Conservation (phyloP, 2,113 vertebrate genomes). For the Leucosticte australis region DNA sequence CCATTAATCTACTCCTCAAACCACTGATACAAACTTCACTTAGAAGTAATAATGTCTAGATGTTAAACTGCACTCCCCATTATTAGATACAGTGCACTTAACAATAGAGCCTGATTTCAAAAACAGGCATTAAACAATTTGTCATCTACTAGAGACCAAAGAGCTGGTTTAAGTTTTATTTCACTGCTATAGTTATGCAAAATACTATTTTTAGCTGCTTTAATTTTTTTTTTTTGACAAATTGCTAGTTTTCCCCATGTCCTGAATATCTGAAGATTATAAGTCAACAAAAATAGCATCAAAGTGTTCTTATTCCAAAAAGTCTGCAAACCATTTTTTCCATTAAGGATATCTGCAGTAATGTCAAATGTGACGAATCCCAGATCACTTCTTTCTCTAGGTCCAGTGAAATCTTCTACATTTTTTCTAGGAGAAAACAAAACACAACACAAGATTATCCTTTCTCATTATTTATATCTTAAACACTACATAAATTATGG, state of each 20-base stretch:
- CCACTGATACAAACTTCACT: neutral
- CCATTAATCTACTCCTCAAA: neutral
- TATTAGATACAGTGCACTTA: neutral
- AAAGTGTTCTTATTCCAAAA: neutral
- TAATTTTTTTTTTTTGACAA: neutral
- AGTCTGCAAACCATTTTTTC: neutral
- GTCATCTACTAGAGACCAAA: neutral
- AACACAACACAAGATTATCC: neutral
- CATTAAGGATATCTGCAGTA: slow-evolving; percentile 94
- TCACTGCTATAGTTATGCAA: neutral
- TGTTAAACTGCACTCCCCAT: neutral
- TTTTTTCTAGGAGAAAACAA: slow-evolving; percentile 85
- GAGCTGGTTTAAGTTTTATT: neutral
- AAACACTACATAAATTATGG: neutral
- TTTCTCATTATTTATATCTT: neutral
- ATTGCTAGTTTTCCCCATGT: neutral
- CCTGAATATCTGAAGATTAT: neutral
- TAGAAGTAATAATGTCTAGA: neutral
- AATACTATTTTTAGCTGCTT: neutral
- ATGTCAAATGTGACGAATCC: slow-evolving; percentile 96
- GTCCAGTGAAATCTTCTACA: slow-evolving; percentile 96
- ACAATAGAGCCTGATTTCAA: neutral
- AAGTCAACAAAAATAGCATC: neutral
- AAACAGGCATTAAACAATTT: neutral
- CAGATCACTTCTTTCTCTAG: slow-evolving; percentile 94